These are phyloP conservation scores for Athrips mouffetella DNA, from an alignment of 2,888 invertebrate genomes.

Conservation along the genomic window DNA sequence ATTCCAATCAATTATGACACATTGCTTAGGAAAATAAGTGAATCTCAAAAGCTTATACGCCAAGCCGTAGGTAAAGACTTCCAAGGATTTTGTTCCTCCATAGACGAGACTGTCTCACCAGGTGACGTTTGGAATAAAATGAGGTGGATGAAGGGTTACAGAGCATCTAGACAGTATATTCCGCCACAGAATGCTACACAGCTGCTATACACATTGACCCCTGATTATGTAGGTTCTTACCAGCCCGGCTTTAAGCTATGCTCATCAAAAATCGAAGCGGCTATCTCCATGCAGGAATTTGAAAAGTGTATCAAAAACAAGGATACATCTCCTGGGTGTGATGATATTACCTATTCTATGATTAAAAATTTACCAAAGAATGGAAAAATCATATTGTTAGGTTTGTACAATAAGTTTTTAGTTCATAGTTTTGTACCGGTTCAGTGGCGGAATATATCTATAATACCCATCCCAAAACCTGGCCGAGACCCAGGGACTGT, in stretches of 20 bases:
- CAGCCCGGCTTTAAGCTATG: conserved; percentile 5
- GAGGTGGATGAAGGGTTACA: conserved; percentile 25
- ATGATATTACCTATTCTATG: conserved; percentile 20
- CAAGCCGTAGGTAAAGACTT: conserved; percentile 14
- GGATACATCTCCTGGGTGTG: conserved; percentile 14
- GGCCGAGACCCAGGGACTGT: not conserved
- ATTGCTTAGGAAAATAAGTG: conserved; percentile 17
- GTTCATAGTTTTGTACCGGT: not conserved
- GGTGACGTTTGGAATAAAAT: conserved; percentile 23
- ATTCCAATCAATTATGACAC: conserved; percentile 22
- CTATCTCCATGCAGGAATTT: conserved; percentile 5
- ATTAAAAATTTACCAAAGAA: conserved; percentile 13
- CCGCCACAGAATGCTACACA: not conserved
- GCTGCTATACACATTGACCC: conserved; percentile 8
- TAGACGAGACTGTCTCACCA: conserved; percentile 11
- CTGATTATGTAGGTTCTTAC: conserved; percentile 13
- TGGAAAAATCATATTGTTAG: conserved; percentile 14
- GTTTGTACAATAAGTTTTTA: conserved; percentile 16
- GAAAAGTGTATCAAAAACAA: conserved; percentile 16
- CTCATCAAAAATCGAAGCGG: conserved; percentile 1
- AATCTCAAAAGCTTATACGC: conserved; percentile 17
- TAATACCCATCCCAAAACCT: conserved; percentile 26
- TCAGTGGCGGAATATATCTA: conserved; percentile 25
- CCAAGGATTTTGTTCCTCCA: conserved; percentile 16
- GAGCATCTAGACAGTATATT: not conserved